A percentile compares a stretch with the other conserved stretches of the same genome.
Evolutionary conservation across 2,888 invertebrate species (phyloP).

Genomic region (Leucoptera coffeella): DNA sequence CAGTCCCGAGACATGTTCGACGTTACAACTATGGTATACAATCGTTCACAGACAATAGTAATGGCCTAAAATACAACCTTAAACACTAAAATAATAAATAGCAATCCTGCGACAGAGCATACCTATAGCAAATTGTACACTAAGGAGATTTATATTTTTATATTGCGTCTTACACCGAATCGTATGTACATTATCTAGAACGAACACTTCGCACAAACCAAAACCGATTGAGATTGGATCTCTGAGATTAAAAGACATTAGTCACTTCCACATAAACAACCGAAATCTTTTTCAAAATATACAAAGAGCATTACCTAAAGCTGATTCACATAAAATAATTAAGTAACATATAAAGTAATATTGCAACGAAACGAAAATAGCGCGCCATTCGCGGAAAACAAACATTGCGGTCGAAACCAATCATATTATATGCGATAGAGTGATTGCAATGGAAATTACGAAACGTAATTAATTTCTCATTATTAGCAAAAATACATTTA

Average conservation of each 20-base stretch:
- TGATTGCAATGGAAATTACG: slow-evolving; percentile 16
- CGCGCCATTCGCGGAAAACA: slow-evolving; percentile 7
- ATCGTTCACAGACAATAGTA: slow-evolving; percentile 38
- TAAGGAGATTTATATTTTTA: slow-evolving; percentile 24
- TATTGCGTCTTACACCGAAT: slow-evolving; percentile 38
- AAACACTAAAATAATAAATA: slow-evolving; percentile 51
- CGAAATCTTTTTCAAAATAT: slow-evolving; percentile 35
- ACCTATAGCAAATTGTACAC: slow-evolving; percentile 44
- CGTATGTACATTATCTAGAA: slow-evolving; percentile 22
- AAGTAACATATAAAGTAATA: slow-evolving; percentile 41
- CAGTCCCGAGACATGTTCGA: no score
- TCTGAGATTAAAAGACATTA: slow-evolving; percentile 47
- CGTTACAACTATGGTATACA: no score
- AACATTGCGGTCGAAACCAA: slow-evolving; percentile 6
- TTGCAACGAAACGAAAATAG: slow-evolving; percentile 39
- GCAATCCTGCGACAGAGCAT: slow-evolving; percentile 43
- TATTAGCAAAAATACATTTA: slow-evolving; percentile 48
- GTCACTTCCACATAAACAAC: slow-evolving; percentile 20
- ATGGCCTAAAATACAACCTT: slow-evolving; percentile 37
- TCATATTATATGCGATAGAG: slow-evolving; percentile 13
- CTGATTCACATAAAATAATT: slow-evolving; percentile 37
- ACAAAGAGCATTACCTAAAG: slow-evolving; percentile 37
- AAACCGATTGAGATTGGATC: slow-evolving; percentile 39
- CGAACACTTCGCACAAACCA: slow-evolving; percentile 11
- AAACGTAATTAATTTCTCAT: slow-evolving; percentile 5